Evolutionary conservation across 2,797 vertebrate species (phyloP), one percentile per base, ranked within the genome.

Genomic region (Ctenochaetus hawaiiensis): DNA sequence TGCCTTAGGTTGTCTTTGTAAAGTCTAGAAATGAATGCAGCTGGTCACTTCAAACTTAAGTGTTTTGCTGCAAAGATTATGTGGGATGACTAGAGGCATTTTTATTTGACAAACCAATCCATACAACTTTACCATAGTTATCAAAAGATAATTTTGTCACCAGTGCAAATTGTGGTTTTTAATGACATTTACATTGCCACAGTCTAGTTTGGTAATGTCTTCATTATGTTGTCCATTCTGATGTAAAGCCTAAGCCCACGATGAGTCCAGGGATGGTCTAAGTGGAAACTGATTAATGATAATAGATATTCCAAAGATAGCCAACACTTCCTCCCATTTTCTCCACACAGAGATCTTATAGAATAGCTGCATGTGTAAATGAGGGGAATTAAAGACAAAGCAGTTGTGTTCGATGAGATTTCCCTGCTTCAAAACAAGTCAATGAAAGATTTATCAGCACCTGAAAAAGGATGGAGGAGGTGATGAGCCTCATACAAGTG

Each of bases 231-330:
- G 30, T 16, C 78, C 18, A 48, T 10, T 39, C 59, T 39, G 18
- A 39, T 12, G 18, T 7, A 8, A 64, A 10, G 63, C 44, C 30
- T 63, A 6, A 18, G 44, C 39, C 30, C 67, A n/a, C 4, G 2
- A 39, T 23, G 48, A 53, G 47, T 51, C 37, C 47, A 52, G 63
- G 20, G 53, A 78, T 14, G 26, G 57, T 57, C 52, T 59, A 58
- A 61, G n/a, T 17, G 44, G 7, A 41, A 59, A 39, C 26, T 74
- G 61, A 90, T 87, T 82, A 74, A 86, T 76, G 59, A 73, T 75
- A 60, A 64, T 44, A 73, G 44, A 69, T 63, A 7, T 81, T 73
- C 71, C 74, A 83, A 80, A 84, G 70, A 84, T 79, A 81, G 63
- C 56, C 23, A 51, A 58, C 45, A 52, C 16, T 30, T 70, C 58